These are phyloP conservation scores for Setophaga coronata DNA, from an alignment of 2,113 vertebrate species.

Conservation along the genomic window DNA sequence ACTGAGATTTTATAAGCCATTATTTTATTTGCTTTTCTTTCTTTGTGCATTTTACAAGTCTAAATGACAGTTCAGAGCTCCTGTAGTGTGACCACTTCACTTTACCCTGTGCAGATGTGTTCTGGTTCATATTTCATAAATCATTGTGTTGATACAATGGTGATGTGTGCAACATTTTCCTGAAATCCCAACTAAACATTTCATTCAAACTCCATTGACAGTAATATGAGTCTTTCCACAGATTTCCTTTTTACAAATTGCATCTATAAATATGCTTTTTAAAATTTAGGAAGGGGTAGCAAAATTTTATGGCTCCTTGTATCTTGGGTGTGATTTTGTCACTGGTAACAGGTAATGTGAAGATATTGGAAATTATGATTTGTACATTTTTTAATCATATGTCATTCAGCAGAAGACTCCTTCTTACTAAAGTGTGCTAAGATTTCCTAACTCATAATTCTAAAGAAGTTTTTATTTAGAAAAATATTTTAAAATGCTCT, in stretches of 20 bases:
- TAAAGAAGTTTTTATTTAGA: neutral
- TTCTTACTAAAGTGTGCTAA: neutral
- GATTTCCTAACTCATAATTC: neutral
- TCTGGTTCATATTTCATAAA: constrained; percentile 72
- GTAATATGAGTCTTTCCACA: neutral
- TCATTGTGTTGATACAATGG: constrained; percentile 60
- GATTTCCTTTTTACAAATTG: constrained; percentile 27
- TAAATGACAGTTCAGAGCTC: constrained; percentile 53
- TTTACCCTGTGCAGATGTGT: constrained; percentile 43
- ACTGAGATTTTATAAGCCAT: neutral
- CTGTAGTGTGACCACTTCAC: constrained; percentile 25
- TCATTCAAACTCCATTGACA: neutral
- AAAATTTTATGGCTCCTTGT: constrained; percentile 3
- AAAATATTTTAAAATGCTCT: neutral
- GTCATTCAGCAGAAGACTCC: neutral
- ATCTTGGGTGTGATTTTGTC: neutral
- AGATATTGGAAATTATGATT: neutral
- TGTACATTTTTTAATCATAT: neutral
- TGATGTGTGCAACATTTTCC: constrained; percentile 64
- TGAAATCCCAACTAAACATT: constrained; percentile 55
- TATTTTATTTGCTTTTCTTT: constrained; percentile 7
- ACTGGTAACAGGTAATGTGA: neutral
- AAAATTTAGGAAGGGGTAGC: constrained; percentile 43
- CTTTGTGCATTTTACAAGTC: constrained; percentile 47
- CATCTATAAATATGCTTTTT: constrained; percentile 50